Conservation (phyloP, 2,888 invertebrate genomes). For the Caradrina clavipalpis region DNA sequence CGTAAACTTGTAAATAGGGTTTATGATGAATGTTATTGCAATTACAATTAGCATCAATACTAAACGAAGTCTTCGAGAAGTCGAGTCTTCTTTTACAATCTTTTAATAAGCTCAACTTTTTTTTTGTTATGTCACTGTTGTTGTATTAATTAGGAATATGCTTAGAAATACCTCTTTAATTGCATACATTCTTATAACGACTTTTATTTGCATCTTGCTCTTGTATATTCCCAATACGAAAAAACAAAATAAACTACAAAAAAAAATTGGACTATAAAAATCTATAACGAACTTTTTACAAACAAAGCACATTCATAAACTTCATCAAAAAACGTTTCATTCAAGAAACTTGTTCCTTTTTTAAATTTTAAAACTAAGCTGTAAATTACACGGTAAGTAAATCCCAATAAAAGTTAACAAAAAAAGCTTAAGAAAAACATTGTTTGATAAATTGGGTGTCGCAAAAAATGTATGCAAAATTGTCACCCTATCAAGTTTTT, state of each 20-base stretch:
- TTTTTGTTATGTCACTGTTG: too few species aligned
- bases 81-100: too few species aligned
- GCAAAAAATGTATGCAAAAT: constrained; percentile 69
- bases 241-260: background rate
- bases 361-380: constrained; percentile 58
- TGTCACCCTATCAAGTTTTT: constrained; percentile 53
- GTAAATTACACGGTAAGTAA: constrained; percentile 83
- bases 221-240: background rate
- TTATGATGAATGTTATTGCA: too few species aligned
- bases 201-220: background rate
- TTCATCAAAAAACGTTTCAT: constrained; percentile 27
- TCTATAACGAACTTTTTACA: constrained; percentile 45
- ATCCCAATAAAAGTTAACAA: constrained; percentile 52
- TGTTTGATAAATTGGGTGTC: constrained; percentile 55
- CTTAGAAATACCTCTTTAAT: too few species aligned
- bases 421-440: constrained; percentile 61
- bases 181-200: background rate
- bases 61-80: background rate
- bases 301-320: constrained; percentile 36
- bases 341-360: constrained; percentile 43
- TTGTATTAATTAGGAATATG: background rate
- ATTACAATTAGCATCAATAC: background rate
- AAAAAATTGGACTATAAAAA: constrained; percentile 16
- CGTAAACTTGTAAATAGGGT: too few species aligned
- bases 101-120: too few species aligned